Base-by-base conservation (phyloP, 2,888 invertebrate species). In the Alsophila aescularia region DNA sequence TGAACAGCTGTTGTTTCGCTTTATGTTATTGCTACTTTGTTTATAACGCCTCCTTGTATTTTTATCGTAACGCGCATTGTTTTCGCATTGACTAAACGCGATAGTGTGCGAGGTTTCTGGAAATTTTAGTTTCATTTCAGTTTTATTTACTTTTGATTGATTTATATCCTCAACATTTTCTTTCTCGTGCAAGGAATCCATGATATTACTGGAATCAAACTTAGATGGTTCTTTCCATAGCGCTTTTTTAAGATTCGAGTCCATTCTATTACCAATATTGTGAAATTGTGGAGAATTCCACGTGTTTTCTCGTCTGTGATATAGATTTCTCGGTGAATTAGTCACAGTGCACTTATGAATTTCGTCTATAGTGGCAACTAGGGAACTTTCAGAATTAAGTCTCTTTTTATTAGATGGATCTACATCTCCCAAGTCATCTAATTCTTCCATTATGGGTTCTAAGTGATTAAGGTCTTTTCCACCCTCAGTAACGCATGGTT, bases 341-440 rank as follows among this genome's bases (percentile, higher is more conserved):
- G 92, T 92, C 0, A 87, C 88, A 2, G 93, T 92, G 34, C 90
- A 92, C 67, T 92, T 93, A 36, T 93, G 83, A 34, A 94, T 94
- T 82, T 94, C 93, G 70, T 94, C 94, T 56, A 94, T 94, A 1
- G 94, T 94, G 9, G 93, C 93, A 6, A 94, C 94, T 6, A 94
- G 77, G 6, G 93, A 93, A 72, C 93, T 93, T 71, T 93, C 93
- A 16, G 92, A 92, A 70, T 87, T 91, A 34, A 89, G 72, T 61
- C 87, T 78, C 67, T 90, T 83, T 73, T 92, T 85, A 63, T 72
- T 82, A 18, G 81, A 75, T 24, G 74, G 71, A 52, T 89, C 89
- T 60, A 89, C 75, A 51, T 92, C 91, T n/a, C 84, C 85, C 40
- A 92, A 71, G 61, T 93, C 93, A 62, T 93, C 93, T 31, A 93